Evolutionary conservation across 1,140 invertebrate species (phyloP).

Genomic region (Drosophila virilis): DNA sequence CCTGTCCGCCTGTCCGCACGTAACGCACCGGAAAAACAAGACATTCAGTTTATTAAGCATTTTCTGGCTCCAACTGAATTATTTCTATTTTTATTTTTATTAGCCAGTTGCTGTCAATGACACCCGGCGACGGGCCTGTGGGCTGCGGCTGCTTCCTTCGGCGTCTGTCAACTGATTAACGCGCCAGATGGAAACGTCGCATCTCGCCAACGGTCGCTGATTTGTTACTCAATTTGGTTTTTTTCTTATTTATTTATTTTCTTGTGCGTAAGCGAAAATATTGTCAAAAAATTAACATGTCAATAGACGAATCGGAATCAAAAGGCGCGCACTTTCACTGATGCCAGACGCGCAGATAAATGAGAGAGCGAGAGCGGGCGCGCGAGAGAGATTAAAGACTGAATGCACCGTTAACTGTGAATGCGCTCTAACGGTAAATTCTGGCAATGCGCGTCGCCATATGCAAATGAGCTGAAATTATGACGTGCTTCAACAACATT

Average conservation of each 20-base stretch:
- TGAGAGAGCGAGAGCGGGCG: not conserved
- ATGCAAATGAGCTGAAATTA: constrained; percentile 52
- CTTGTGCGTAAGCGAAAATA: constrained; percentile 44
- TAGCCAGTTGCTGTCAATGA: constrained; percentile 32
- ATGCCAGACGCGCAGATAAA: constrained; percentile 3
- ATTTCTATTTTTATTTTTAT: no score
- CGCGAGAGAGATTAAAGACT: constrained; percentile 3
- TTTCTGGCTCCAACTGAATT: constrained; percentile 26
- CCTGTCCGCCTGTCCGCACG: constrained; percentile 30
- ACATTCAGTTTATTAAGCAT: constrained; percentile 75
- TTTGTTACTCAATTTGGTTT: constrained; percentile 55
- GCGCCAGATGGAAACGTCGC: constrained; percentile 8
- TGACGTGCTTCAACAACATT: constrained; percentile 54
- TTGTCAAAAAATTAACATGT: constrained; percentile 65
- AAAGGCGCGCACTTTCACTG: constrained; percentile 66
- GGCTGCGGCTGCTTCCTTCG: constrained; percentile 36
- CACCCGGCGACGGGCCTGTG: constrained; percentile 27
- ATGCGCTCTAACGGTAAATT: constrained; percentile 50
- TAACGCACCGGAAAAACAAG: constrained; percentile 79
- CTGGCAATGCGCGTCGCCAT: not conserved
- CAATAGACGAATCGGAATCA: constrained; percentile 48
- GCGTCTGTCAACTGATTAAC: constrained; percentile 31
- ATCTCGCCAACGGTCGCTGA: constrained; percentile 7
- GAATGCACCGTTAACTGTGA: constrained; percentile 43
- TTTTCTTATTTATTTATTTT: constrained; percentile 18